These are phyloP conservation scores for Glaucomys volans DNA, from an alignment of 2,113 vertebrate species.

Conservation along the genomic window DNA sequence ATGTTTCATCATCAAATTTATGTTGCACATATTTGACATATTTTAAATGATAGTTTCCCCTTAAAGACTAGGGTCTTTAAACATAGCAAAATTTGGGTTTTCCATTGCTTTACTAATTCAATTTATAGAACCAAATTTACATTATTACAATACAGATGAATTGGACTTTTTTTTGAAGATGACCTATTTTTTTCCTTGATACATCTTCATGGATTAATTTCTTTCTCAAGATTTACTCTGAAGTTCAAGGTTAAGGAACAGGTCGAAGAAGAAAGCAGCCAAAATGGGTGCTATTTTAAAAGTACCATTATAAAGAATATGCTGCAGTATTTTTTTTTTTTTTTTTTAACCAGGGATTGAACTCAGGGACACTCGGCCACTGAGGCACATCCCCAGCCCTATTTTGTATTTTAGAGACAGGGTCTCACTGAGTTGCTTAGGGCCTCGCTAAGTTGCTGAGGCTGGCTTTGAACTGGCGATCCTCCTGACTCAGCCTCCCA, in stretches of 20 bases:
- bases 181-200: not conserved
- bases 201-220: not conserved
- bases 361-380: too few species aligned
- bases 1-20: not conserved
- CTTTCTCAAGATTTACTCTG: conserved; percentile 1
- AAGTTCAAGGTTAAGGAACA: not conserved
- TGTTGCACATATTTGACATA: not conserved
- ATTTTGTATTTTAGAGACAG: too few species aligned
- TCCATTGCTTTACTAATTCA: not conserved
- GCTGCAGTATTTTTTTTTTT: too few species aligned
- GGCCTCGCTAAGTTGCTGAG: too few species aligned
- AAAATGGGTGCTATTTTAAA: not conserved
- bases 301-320: not conserved
- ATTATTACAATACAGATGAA: not conserved
- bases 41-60: not conserved
- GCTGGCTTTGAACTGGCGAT: too few species aligned
- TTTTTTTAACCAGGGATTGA: too few species aligned
- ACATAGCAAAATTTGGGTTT: not conserved
- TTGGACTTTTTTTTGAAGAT: not conserved
- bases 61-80: not conserved
- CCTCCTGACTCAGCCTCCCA: too few species aligned
- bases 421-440: too few species aligned
- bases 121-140: conserved; percentile 33
- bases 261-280: not conserved
- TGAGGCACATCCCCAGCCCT: too few species aligned